Evolutionary conservation across 2,888 invertebrate species (phyloP).

Genomic region (Capitulum mitella): DNA sequence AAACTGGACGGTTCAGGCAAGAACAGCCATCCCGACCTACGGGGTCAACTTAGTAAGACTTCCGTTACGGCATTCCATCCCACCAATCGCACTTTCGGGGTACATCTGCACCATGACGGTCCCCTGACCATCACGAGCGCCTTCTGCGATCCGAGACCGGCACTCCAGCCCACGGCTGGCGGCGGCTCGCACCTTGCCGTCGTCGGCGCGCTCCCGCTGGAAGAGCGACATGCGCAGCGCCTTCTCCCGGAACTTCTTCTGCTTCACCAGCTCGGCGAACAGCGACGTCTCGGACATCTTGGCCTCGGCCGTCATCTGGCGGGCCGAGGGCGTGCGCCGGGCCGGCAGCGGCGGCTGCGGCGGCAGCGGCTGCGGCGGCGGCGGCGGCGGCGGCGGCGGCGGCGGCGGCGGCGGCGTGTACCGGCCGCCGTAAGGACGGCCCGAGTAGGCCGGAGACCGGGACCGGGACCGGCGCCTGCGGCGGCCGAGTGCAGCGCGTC

Average conservation of each 20-base stretch:
- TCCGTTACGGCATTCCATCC: too few species aligned
- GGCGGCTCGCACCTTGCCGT: neutral
- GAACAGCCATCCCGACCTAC: too few species aligned
- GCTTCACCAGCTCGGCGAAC: slow-evolving; percentile 81
- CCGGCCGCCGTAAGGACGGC: neutral
- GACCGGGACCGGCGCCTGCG: slow-evolving; percentile 3
- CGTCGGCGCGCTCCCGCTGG: neutral
- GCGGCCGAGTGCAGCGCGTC: neutral
- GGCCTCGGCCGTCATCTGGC: slow-evolving; percentile 43
- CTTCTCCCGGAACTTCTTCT: slow-evolving; percentile 47
- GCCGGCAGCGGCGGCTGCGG: slow-evolving; percentile 15
- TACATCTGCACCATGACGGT: too few species aligned
- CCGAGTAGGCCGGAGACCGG: neutral
- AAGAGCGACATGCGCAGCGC: slow-evolving; percentile 23
- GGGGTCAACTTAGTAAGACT: too few species aligned
- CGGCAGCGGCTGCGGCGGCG: slow-evolving; percentile 24
- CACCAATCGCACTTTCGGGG: too few species aligned
- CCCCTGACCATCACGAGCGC: too few species aligned
- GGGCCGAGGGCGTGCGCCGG: slow-evolving; percentile 27
- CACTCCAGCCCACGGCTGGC: too few species aligned
- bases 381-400: slow-evolving; percentile 1
- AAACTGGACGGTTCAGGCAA: too few species aligned
- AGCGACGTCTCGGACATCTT: slow-evolving; percentile 83
- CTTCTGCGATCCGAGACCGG: too few species aligned
- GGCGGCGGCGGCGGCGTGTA: neutral